Base-by-base conservation (phyloP, 2,113 vertebrate genomes). In the Acrocephalus arundinaceus region DNA sequence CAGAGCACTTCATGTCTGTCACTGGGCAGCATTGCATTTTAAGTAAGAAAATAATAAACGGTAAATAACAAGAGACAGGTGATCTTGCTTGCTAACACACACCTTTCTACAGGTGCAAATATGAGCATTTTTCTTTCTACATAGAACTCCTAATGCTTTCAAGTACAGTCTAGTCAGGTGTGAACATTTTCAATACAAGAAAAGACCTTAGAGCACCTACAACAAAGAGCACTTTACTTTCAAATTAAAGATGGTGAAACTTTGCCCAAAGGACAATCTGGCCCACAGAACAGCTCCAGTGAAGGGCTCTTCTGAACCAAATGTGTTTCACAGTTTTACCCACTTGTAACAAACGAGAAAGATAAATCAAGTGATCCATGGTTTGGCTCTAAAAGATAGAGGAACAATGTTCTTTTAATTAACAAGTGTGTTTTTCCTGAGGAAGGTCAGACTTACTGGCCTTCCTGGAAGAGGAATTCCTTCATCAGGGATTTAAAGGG, bases 391-490 rank as follows among this genome's bases (percentile, higher is more conserved):
- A n/a, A 54, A 83, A 85, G 49, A 39, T 2, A 70, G 12, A 79
- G 58, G 39, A 87, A n/a, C 71, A 59, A 18, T 43, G 49, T 62
- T 95, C 85, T 83, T 93, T 91, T 85, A 91, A 91, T 70, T 91
- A 95, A 85, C 24, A 70, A 94, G 46, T 63, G 27, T 83, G 49
- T 35, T 95, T 85, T 86, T 90, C 55, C 93, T 83, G 78, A 77
- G 70, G 41, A 24, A 76, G 33, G 54, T 66, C 76, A 87, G 55
- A n/a, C 20, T n/a, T 49, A 23, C 46, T 80, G 81, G 78, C 67
- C 67, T 93, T 95, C 71, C 78, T 62, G 51, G 33, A 89, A 91
- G 43, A 79, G 13, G 33, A 77, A 91, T 67, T 68, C 35, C 78
- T 91, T 95, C 83, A 83, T 76, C 46, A 88, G 51, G 54, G 59